Percentiles rank a stretch among this genome's conserved stretches.
These are phyloP conservation scores for Rhinichthys osculus DNA, from an alignment of 2,797 vertebrate genomes.

Conservation along the genomic window DNA sequence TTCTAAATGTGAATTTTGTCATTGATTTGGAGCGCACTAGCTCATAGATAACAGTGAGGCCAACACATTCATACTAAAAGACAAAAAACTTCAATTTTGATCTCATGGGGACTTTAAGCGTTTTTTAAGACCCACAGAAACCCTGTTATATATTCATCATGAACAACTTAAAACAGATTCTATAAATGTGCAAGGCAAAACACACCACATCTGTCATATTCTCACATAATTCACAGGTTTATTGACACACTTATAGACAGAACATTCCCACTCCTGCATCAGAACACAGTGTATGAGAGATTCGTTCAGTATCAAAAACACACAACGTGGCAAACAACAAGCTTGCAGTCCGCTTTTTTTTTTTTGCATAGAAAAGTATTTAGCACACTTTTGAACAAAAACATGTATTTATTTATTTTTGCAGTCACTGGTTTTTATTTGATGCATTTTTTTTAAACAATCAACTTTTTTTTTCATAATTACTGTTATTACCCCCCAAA, in stretches of 20 bases:
- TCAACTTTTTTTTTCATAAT: not conserved
- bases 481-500: not conserved
- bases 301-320: conserved; percentile 36
- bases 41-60: no score
- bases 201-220: not conserved
- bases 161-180: not conserved
- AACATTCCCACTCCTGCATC: conserved; percentile 7
- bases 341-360: not conserved
- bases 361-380: conserved; percentile 51
- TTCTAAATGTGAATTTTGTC: no score
- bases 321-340: not conserved
- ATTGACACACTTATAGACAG: conserved; percentile 17
- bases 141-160: not conserved
- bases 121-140: not conserved
- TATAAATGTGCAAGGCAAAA: not conserved
- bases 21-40: no score
- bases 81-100: no score
- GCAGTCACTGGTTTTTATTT: conserved; percentile 38
- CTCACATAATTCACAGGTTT: conserved; percentile 29
- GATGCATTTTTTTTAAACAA: conserved; percentile 19
- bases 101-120: no score
- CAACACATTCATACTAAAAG: no score
- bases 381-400: conserved; percentile 29
- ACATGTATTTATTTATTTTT: conserved; percentile 12
- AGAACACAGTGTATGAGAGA: conserved; percentile 1